These are phyloP conservation scores for Drosophila setifemur DNA, from an alignment of 1,140 invertebrate species.

Conservation along the genomic window DNA sequence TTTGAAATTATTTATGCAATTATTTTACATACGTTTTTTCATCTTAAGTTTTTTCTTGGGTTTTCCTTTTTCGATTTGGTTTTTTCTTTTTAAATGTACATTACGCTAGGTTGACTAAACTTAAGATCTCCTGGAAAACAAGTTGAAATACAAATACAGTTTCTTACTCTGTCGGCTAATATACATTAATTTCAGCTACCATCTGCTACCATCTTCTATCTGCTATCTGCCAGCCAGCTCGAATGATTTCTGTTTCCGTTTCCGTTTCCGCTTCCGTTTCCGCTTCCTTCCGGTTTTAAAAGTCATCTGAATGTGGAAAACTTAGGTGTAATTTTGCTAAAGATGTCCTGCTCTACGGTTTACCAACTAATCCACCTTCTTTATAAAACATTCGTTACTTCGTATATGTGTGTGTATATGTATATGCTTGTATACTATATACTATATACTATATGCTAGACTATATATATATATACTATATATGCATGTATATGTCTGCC, in stretches of 20 bases:
- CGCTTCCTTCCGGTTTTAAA: slow-evolving; percentile 37
- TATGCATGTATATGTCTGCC: slow-evolving; percentile 21
- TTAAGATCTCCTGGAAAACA: slow-evolving; percentile 60
- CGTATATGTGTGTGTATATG: slow-evolving; percentile 31
- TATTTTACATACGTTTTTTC: slow-evolving; percentile 77
- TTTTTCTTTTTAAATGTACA: slow-evolving; percentile 15
- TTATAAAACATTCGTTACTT: slow-evolving; percentile 37
- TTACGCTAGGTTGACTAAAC: slow-evolving; percentile 53
- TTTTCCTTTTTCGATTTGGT: slow-evolving; percentile 1
- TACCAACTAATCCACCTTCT: slow-evolving; percentile 53
- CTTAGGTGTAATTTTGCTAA: slow-evolving; percentile 76
- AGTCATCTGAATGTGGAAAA: slow-evolving; percentile 78
- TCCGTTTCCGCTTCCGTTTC: not conserved
- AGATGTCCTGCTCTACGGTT: slow-evolving; percentile 35
- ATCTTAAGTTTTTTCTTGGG: slow-evolving; percentile 33
- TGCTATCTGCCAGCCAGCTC: slow-evolving; percentile 15
- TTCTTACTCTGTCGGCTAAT: slow-evolving; percentile 28
- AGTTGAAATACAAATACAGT: slow-evolving; percentile 57
- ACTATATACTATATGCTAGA: slow-evolving; percentile 11
- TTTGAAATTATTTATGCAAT: slow-evolving; percentile 82
- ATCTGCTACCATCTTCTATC: slow-evolving; percentile 13
- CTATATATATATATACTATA: slow-evolving; percentile 27
- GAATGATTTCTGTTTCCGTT: slow-evolving; percentile 4
- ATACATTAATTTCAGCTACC: slow-evolving; percentile 4
- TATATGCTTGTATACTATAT: slow-evolving; percentile 24